phyloP scores from a whole-genome alignment of 2,888 invertebrate species.

The Eugnorisma glareosa region DNA sequence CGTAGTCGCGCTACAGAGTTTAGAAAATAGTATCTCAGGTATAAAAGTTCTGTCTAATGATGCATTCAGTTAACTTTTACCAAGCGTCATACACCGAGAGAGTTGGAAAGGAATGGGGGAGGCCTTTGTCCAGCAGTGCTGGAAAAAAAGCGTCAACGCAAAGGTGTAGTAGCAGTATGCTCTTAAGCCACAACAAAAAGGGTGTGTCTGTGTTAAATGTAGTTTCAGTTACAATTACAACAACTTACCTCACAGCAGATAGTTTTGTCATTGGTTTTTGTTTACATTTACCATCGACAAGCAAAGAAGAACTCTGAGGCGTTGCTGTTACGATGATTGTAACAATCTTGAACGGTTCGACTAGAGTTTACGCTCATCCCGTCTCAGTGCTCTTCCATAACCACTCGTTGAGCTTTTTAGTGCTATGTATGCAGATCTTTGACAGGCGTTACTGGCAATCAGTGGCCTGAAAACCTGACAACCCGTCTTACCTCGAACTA shows the following conservation, averaged over 20 bases:
- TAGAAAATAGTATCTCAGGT: neutral
- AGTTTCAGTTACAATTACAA: neutral
- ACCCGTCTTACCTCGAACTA: neutral
- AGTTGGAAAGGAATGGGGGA: no score
- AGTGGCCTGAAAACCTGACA: neutral
- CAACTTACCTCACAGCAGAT: neutral
- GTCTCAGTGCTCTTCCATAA: neutral
- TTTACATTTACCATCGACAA: neutral
- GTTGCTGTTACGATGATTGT: neutral
- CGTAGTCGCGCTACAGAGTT: constrained; percentile 15
- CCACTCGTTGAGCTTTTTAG: neutral
- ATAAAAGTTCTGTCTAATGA: neutral
- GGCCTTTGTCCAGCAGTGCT: no score
- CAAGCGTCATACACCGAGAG: neutral
- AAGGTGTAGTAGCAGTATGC: neutral
- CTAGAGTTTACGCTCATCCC: neutral
- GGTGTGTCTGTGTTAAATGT: neutral
- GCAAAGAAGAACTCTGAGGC: neutral
- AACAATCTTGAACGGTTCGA: neutral
- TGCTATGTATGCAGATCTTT: neutral
- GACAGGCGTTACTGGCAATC: neutral
- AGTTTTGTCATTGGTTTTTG: neutral
- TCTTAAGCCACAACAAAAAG: neutral
- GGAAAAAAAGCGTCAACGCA: no score
- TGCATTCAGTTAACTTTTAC: neutral